A percentile compares a stretch with the other conserved stretches of the same genome.
These are phyloP conservation scores for Plagiodera versicolora DNA, from an alignment of 2,888 invertebrate genomes.

Conservation along the genomic window DNA sequence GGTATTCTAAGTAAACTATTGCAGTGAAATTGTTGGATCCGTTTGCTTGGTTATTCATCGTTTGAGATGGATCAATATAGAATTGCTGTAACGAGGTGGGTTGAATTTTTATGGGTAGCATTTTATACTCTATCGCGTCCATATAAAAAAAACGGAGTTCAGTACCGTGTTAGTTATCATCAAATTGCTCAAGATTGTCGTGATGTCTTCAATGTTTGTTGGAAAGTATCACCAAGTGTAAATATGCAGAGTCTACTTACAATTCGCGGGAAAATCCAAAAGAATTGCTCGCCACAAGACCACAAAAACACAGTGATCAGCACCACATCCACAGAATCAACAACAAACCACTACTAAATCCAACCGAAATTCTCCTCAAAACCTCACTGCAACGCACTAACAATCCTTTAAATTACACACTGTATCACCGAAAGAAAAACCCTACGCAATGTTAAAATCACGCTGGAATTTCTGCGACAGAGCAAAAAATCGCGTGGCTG, in stretches of 20 bases:
- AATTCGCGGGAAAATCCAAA: too few relatives aligned
- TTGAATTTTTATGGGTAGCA: too few relatives aligned
- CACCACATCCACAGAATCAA: background rate
- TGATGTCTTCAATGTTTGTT: too few relatives aligned
- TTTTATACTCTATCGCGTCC: too few relatives aligned
- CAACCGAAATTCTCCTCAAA: background rate
- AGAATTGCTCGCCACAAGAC: background rate
- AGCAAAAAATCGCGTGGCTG: conserved; percentile 19
- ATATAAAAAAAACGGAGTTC: too few relatives aligned
- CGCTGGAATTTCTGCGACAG: conserved; percentile 15
- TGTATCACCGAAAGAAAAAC: too few relatives aligned
- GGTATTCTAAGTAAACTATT: background rate
- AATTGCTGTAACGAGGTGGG: too few relatives aligned
- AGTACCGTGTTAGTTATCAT: too few relatives aligned
- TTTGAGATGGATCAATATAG: background rate
- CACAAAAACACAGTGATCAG: background rate
- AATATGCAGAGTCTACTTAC: too few relatives aligned
- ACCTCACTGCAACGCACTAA: background rate
- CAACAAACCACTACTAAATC: background rate
- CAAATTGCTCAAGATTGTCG: too few relatives aligned
- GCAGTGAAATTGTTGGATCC: background rate
- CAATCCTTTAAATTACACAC: background rate
- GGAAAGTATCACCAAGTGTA: too few relatives aligned
- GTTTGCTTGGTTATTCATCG: background rate
- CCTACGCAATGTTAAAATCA: background rate